Evolutionary conservation across 2,113 vertebrate genomes (phyloP).

Genomic region (Stercorarius parasiticus): DNA sequence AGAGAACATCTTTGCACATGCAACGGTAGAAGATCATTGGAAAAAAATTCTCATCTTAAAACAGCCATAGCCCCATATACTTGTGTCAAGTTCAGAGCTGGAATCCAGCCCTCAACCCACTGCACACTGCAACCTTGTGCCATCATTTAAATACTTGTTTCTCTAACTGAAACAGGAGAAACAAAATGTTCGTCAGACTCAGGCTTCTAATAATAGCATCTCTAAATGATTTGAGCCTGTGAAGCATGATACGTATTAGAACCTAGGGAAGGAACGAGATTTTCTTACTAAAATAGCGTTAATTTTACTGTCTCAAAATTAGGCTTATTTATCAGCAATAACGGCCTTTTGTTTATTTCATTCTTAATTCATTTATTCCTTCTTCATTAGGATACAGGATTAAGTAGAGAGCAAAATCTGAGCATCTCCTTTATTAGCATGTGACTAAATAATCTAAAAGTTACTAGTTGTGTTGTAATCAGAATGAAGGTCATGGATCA

Average conservation of each 20-base stretch:
- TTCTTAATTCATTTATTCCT: neutral
- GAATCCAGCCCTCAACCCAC: neutral
- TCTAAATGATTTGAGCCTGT: neutral
- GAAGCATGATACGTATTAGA: neutral
- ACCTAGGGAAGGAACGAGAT: neutral
- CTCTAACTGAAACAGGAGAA: neutral
- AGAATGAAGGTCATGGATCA: constrained; percentile 4
- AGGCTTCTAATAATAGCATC: neutral
- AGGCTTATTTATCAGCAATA: neutral
- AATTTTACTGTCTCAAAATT: constrained; percentile 6
- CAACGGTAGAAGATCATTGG: neutral
- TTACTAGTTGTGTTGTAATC: neutral
- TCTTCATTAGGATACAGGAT: neutral
- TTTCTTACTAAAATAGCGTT: neutral
- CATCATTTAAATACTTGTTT: neutral
- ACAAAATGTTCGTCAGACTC: neutral
- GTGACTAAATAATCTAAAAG: neutral
- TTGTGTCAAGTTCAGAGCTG: neutral
- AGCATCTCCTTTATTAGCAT: neutral
- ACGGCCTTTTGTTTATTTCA: neutral
- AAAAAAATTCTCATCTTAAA: neutral
- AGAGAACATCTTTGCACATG: neutral
- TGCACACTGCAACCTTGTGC: neutral
- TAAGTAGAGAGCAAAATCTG: neutral
- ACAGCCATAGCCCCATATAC: neutral